These are phyloP conservation scores for Oligia latruncula DNA, from an alignment of 2,888 invertebrate species.

Conservation along the genomic window DNA sequence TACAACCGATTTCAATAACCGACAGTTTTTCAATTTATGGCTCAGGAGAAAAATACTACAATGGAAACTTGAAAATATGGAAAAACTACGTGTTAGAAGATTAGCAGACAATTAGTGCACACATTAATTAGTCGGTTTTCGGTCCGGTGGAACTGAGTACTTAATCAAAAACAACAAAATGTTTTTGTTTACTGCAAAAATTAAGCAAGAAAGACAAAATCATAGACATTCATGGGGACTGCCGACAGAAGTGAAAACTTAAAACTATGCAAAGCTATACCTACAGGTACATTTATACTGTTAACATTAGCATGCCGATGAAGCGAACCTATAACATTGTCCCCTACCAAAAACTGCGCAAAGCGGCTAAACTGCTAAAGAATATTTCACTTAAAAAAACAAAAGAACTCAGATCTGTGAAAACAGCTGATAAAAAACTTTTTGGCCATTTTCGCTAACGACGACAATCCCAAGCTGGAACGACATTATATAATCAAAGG, in stretches of 20 bases:
- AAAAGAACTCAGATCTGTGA: neutral
- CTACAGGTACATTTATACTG: neutral
- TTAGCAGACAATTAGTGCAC: constrained; percentile 31
- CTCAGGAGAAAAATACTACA: constrained; percentile 13
- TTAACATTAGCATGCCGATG: neutral
- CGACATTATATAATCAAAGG: no score
- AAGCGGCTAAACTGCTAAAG: no score
- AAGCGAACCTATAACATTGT: no score
- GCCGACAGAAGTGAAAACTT: neutral
- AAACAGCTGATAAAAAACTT: neutral
- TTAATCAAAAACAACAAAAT: constrained; percentile 1
- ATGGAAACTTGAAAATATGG: constrained; percentile 13
- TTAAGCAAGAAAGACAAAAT: neutral
- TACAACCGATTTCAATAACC: constrained; percentile 53
- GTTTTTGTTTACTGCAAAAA: constrained; percentile 11
- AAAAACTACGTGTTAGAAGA: constrained; percentile 26
- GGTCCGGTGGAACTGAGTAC: constrained; percentile 28
- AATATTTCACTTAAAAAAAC: neutral
- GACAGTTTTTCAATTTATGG: constrained; percentile 47
- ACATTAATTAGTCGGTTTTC: constrained; percentile 37
- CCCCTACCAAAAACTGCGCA: neutral
- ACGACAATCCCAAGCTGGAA: neutral
- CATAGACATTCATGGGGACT: neutral
- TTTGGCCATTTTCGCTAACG: neutral
- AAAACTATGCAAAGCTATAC: neutral